These are phyloP conservation scores for Bombus affinis DNA, from an alignment of 1,140 invertebrate species.

Conservation along the genomic window DNA sequence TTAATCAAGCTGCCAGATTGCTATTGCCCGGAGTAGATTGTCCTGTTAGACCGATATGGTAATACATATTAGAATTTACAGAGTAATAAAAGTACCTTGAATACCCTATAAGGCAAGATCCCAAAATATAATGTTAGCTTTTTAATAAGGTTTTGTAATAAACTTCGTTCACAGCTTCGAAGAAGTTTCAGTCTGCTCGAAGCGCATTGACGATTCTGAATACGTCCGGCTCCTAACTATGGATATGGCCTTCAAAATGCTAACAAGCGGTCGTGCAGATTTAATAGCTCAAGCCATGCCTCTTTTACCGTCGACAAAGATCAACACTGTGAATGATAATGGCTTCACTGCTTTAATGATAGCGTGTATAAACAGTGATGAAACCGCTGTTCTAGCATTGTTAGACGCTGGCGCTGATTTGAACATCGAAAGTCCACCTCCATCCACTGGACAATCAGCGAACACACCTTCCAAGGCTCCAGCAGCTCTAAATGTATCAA, in stretches of 20 bases:
- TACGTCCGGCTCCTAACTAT: constrained; percentile 86
- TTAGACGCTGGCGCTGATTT: constrained; percentile 91
- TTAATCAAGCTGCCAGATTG: constrained; percentile 92
- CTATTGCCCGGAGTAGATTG: constrained; percentile 94
- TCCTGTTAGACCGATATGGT: constrained; percentile 88
- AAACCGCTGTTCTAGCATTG: constrained; percentile 87
- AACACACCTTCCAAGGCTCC: constrained; percentile 67
- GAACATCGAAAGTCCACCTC: constrained; percentile 87
- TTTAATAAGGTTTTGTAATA: neutral
- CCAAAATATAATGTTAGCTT: neutral
- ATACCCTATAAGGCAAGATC: neutral
- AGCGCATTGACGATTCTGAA: constrained; percentile 83
- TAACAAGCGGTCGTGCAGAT: constrained; percentile 89
- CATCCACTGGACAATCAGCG: constrained; percentile 65
- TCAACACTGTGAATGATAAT: constrained; percentile 90
- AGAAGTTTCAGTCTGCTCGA: constrained; percentile 79
- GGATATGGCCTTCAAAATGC: constrained; percentile 91
- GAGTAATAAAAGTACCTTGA: no score
- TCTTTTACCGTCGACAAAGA: constrained; percentile 88
- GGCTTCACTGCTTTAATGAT: constrained; percentile 93
- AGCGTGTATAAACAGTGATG: constrained; percentile 90
- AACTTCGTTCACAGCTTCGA: constrained; percentile 77
- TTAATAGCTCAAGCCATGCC: constrained; percentile 90
- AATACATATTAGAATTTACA: constrained; percentile 14
- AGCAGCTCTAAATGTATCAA: constrained; percentile 25